Evolutionary conservation across 2,797 vertebrate genomes (phyloP).

Genomic region (Sebastes elongatus): DNA sequence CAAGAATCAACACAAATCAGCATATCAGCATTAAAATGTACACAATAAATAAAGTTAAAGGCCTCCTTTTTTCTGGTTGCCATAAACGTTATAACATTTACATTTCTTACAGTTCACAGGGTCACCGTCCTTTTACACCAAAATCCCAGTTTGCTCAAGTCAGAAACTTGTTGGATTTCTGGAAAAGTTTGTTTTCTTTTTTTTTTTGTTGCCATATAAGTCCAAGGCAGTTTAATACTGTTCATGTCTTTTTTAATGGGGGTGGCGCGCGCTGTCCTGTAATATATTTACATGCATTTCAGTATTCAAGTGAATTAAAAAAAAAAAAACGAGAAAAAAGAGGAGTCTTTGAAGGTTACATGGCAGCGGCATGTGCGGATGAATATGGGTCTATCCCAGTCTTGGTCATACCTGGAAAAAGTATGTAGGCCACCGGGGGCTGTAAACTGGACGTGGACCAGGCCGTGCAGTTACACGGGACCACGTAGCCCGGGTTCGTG

Average conservation of each 20-base stretch:
- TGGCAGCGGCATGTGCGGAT: slow-evolving; percentile 95
- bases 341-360: slow-evolving; percentile 86
- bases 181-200: slow-evolving; percentile 69
- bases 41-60: slow-evolving; percentile 94
- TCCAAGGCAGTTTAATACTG: slow-evolving; percentile 75
- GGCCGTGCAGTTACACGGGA: slow-evolving; percentile 98
- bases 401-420: slow-evolving; percentile 99
- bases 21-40: slow-evolving; percentile 87
- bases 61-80: slow-evolving; percentile 84
- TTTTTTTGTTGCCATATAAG: slow-evolving; percentile 68
- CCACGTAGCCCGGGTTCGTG: slow-evolving; percentile 98
- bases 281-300: slow-evolving; percentile 87
- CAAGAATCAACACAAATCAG: slow-evolving; percentile 76
- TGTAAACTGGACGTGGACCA: slow-evolving; percentile 98
- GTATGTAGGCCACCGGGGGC: slow-evolving; percentile 99
- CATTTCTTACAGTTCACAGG: slow-evolving; percentile 90
- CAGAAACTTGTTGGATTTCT: slow-evolving; percentile 76
- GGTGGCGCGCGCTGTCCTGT: slow-evolving; percentile 68
- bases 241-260: slow-evolving; percentile 65
- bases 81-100: slow-evolving; percentile 92
- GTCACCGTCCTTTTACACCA: slow-evolving; percentile 81
- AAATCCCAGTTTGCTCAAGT: slow-evolving; percentile 71
- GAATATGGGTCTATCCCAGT: slow-evolving; percentile 97
- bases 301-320: slow-evolving; percentile 85
- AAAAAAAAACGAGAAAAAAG: slow-evolving; percentile 61